Evolutionary conservation across 1,140 invertebrate species (phyloP), one percentile per base, ranked within the genome.

Genomic region (Campoletis sonorensis): DNA sequence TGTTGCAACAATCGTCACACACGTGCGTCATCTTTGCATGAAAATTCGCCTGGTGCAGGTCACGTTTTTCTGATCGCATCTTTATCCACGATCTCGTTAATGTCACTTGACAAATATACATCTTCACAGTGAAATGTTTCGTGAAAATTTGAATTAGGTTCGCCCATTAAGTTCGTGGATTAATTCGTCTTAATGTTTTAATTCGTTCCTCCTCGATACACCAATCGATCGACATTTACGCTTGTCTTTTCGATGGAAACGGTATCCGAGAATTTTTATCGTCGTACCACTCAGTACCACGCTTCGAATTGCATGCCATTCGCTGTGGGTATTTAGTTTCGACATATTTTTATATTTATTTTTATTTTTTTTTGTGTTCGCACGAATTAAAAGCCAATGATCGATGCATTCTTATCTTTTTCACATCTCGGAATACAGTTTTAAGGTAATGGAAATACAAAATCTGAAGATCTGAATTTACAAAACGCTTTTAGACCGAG

Each of bases 301-400:
- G 61, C 61, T 64, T 64, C 61, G 61, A 64, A 64, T 64, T 64
- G 61, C 61, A 64, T 64, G 23, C 61, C 61, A 64, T 27, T 64
- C 61, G 21, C n/a, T 26, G 21, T 64, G 23, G 23, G 61, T 64
- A 64, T 27, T n/a, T 11, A 64, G 61, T 23, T 64, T n/a, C n/a
- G 61, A 27, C 2, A 58, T 10, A 64, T 64, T 23, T 64, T 4
- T 64, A 64, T 64, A 27, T 26, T 7, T 64, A 64, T 23, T 64
- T 64, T 1, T 13, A 26, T 13, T 5, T 10, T 5, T 13, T 1
- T 45, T 45, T 45, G 8, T 45, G 40, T 45, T 11, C 5, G 5
- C 1, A 45, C 1, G 40, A 45, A 13, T 11, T 5, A 45, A 45
- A 11, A 45, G 40, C 8, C 40, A 13, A n/a, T n/a, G n/a, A 5